Evolutionary conservation across 2,888 invertebrate genomes (phyloP), one percentile per base, ranked within the genome.

Genomic region (Chesias legatella): DNA sequence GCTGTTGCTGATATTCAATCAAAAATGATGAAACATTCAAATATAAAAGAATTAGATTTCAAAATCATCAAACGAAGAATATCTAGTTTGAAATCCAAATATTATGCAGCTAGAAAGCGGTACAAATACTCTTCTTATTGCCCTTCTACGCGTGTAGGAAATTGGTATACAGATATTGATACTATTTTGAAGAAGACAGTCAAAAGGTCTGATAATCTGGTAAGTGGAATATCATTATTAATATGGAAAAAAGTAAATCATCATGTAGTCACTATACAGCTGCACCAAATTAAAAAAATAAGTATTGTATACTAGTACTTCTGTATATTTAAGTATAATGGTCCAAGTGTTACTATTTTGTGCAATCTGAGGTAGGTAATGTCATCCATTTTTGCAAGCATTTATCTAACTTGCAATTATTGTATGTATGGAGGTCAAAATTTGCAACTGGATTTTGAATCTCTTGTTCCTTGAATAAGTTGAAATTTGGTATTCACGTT

Each of bases 121-220:
- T 6, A 30, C 2, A 30, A 17, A 26, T 25, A 26, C 3, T 30
- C 34, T 10, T n/a, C 25, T 6, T 3, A 11, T 17, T 9, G 4
- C 6, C 37, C 43, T 17, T 22, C 33, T 0, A 6, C 22, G 7
- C 21, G 9, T 33, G 17, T 6, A 3, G 29, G 33, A 17, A 30
- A 7, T 11, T 43, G 43, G 38, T 43, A 31, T 20, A 21, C 22
- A 21, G 26, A 38, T 11, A 38, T 43, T 17, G 38, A 38, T 9
- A 10, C 17, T n/a, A 27, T 43, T 0, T 17, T 34, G 7, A 27
- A 24, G 2, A 9, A 7, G 1, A 22, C 6, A 5, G 22, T 3
- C 22, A 6, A 6, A 5, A 17, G 13, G 13, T 17, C 13, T 17
- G 13, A 17, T 8, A 21, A 26, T 25, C 20, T 13, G 11, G 38